phyloP scores from a whole-genome alignment of 2,113 vertebrate species.

The Rhynchopsitta pachyrhyncha region DNA sequence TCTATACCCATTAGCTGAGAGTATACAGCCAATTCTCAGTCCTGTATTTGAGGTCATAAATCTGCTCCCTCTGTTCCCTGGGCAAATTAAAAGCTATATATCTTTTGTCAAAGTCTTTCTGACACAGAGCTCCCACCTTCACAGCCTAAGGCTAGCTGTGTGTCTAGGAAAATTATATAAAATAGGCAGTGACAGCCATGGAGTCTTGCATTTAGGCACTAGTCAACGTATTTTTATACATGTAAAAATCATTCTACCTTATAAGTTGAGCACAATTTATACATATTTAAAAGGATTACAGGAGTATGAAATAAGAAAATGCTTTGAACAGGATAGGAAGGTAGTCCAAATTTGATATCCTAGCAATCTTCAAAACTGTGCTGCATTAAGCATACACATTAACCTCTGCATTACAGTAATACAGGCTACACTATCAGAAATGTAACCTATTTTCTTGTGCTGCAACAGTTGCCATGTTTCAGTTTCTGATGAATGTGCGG shows the following conservation, averaged over 20 bases:
- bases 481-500: not conserved
- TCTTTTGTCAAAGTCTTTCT: constrained; percentile 70
- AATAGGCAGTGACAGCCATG: constrained; percentile 54
- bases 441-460: not conserved
- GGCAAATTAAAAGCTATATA: constrained; percentile 77
- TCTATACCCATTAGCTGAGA: constrained; percentile 57
- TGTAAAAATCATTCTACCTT: constrained; percentile 28
- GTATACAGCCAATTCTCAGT: constrained; percentile 61
- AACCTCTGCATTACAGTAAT: not conserved
- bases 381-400: not conserved
- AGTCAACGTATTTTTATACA: constrained; percentile 56
- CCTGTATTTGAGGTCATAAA: constrained; percentile 63
- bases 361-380: not conserved
- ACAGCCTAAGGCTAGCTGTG: constrained; percentile 62
- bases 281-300: constrained; percentile 17
- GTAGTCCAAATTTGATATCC: not conserved
- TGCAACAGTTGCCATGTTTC: not conserved
- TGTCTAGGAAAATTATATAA: constrained; percentile 51
- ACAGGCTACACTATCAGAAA: not conserved
- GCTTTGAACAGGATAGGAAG: not conserved
- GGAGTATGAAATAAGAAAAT: constrained; percentile 31
- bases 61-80: constrained; percentile 54
- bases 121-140: constrained; percentile 61
- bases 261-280: not conserved
- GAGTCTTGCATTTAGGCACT: constrained; percentile 43